phyloP scores from a whole-genome alignment of 2,113 vertebrate species.

The Cheirogaleus medius region DNA sequence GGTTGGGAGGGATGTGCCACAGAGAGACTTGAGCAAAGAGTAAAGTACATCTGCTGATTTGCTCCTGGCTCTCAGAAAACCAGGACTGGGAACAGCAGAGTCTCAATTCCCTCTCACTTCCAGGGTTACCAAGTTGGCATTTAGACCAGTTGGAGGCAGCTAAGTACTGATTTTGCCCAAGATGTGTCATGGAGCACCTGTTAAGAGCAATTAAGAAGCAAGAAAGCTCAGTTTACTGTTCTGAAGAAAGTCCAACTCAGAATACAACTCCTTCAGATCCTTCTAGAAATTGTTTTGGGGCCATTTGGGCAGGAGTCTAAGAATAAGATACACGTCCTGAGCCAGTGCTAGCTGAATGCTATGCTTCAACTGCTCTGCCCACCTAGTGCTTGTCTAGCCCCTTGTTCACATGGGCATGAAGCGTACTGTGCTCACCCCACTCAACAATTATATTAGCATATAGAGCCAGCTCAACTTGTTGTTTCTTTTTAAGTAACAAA shows the following conservation, averaged over 20 bases:
- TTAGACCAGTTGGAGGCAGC: slow-evolving; percentile 36
- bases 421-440: background rate
- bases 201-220: slow-evolving; percentile 50
- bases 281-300: slow-evolving; percentile 54
- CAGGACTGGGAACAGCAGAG: background rate
- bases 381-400: background rate
- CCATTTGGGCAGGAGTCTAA: background rate
- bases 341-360: background rate
- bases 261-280: slow-evolving; percentile 25
- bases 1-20: background rate
- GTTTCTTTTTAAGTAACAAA: slow-evolving; percentile 57
- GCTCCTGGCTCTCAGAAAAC: slow-evolving; percentile 21
- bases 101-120: background rate
- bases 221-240: slow-evolving; percentile 20
- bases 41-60: slow-evolving; percentile 14
- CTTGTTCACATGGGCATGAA: background rate
- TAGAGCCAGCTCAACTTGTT: slow-evolving; percentile 38
- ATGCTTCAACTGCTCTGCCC: background rate
- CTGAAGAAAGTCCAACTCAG: background rate
- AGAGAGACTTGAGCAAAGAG: slow-evolving; percentile 24
- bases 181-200: slow-evolving; percentile 40
- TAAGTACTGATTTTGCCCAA: slow-evolving; percentile 41
- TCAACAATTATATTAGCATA: background rate
- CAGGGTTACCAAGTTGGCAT: slow-evolving; percentile 34
- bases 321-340: slow-evolving; percentile 29